Evolutionary conservation across 2,113 vertebrate species (phyloP).

Genomic region (Hassar affinis): DNA sequence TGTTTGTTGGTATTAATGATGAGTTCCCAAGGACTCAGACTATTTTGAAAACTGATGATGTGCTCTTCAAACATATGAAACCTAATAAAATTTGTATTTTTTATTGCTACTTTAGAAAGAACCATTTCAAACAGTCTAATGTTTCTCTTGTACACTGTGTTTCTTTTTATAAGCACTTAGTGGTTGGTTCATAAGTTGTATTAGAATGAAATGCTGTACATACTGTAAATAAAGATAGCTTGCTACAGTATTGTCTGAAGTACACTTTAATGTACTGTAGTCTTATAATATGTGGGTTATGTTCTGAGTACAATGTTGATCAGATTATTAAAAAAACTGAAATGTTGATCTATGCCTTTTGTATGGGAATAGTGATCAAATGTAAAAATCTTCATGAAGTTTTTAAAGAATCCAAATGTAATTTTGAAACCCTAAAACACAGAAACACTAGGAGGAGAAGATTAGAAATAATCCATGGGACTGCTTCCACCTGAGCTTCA

Average conservation of each 20-base stretch:
- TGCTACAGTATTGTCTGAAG: conserved; percentile 79
- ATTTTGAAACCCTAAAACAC: neutral
- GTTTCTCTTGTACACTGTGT: conserved; percentile 43
- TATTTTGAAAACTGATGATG: neutral
- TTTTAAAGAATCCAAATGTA: neutral
- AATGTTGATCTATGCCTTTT: conserved; percentile 52
- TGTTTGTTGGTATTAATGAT: conserved; percentile 2
- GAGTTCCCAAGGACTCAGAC: neutral
- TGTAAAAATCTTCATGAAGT: neutral
- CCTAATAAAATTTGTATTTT: neutral
- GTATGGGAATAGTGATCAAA: neutral
- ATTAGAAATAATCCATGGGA: neutral
- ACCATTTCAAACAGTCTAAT: conserved; percentile 9
- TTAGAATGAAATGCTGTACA: conserved; percentile 77
- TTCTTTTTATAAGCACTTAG: conserved; percentile 61
- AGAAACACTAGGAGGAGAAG: neutral
- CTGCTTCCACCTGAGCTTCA: neutral
- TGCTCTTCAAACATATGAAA: neutral
- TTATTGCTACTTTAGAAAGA: conserved; percentile 3
- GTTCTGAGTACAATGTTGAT: conserved; percentile 84
- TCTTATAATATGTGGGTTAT: conserved; percentile 79
- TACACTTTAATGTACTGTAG: conserved; percentile 84
- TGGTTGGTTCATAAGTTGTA: conserved; percentile 56
- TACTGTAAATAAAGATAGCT: conserved; percentile 82
- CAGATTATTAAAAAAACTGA: conserved; percentile 68